phyloP scores from a whole-genome alignment of 2,888 invertebrate genomes.

The Smittia sp. region DNA sequence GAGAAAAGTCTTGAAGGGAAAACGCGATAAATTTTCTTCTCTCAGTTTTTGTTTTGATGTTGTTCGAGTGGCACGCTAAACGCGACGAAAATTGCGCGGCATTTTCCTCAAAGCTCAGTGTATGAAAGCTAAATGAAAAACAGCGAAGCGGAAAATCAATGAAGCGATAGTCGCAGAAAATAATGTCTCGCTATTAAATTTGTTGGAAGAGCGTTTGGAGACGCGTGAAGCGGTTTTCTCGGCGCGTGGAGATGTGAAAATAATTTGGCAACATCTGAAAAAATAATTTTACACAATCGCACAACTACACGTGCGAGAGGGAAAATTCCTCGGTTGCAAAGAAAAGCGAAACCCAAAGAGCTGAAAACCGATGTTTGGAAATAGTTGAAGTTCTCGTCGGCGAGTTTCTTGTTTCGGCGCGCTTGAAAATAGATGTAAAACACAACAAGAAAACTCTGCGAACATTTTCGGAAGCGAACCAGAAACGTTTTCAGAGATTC shows the following conservation, averaged over 20 bases:
- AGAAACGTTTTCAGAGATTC: not conserved
- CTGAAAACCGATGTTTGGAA: not conserved
- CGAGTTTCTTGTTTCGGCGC: not conserved
- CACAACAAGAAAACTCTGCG: conserved; percentile 1
- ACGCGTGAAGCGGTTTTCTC: too few relatives aligned
- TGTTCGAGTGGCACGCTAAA: conserved; percentile 38
- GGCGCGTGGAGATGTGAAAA: not conserved
- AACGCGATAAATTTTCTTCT: conserved; percentile 31
- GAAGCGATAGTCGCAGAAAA: not conserved
- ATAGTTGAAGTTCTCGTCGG: not conserved
- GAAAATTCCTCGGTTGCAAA: not conserved
- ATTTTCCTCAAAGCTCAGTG: conserved; percentile 1
- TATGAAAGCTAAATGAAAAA: not conserved
- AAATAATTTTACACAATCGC: not conserved
- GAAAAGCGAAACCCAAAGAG: not conserved
- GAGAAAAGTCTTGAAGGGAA: conserved; percentile 1
- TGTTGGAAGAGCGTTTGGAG: not conserved
- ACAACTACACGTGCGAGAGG: not conserved
- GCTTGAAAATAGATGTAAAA: conserved; percentile 4
- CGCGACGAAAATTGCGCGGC: conserved; percentile 33
- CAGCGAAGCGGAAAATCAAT: not conserved
- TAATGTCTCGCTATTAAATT: not conserved
- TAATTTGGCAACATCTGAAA: conserved; percentile 2
- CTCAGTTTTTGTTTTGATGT: conserved; percentile 41
- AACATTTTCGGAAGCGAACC: not conserved